Evolutionary conservation across 2,888 invertebrate genomes (phyloP).

Genomic region (Pandemis corylana): DNA sequence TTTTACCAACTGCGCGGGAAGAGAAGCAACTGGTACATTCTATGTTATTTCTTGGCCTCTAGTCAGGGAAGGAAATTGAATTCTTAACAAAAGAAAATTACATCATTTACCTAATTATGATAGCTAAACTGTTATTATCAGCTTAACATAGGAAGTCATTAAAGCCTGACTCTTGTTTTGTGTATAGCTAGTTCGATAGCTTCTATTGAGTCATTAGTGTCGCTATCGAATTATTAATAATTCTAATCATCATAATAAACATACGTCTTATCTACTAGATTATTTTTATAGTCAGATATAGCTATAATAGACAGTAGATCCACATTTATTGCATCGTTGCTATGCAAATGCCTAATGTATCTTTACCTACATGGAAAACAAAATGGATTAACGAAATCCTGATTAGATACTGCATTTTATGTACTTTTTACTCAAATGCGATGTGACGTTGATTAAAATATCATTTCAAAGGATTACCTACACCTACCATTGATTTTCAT

Average conservation of each 20-base stretch:
- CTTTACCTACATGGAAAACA: neutral
- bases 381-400: slow-evolving; percentile 5
- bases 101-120: too few species aligned
- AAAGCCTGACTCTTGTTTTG: neutral
- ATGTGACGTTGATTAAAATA: neutral
- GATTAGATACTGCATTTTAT: neutral
- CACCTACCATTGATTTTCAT: neutral
- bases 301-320: neutral
- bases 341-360: neutral
- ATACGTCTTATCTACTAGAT: neutral
- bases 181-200: neutral
- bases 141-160: too few species aligned
- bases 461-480: neutral
- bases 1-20: too few species aligned
- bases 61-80: too few species aligned
- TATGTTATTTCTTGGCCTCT: too few species aligned
- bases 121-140: too few species aligned
- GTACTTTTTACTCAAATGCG: neutral
- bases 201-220: neutral
- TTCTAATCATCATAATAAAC: slow-evolving; percentile 11
- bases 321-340: neutral
- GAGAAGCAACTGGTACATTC: too few species aligned
- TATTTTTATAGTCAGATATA: neutral
- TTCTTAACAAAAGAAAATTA: too few species aligned
- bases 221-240: neutral